Evolutionary conservation across 2,797 vertebrate species (phyloP).

Genomic region (Nannoperca obscura): DNA sequence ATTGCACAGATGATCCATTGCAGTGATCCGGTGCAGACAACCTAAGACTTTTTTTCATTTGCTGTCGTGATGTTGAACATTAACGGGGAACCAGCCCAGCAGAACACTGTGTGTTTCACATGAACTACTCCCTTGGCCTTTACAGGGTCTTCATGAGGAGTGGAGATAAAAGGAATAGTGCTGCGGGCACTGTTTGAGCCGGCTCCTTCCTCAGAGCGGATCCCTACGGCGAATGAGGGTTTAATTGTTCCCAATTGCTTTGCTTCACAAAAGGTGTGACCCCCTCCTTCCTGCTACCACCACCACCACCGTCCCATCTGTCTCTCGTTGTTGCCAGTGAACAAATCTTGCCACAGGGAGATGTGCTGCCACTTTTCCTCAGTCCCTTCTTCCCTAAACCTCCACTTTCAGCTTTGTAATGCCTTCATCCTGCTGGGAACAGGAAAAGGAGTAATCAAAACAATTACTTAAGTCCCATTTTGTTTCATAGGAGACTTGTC

Average conservation of each 20-base stretch:
- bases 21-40: slow-evolving; percentile 9
- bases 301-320: slow-evolving; percentile 69
- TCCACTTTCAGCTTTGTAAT: slow-evolving; percentile 53
- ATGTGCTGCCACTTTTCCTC: slow-evolving; percentile 49
- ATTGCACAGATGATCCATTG: slow-evolving; percentile 33
- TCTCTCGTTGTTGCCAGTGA: slow-evolving; percentile 67
- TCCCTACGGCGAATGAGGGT: slow-evolving; percentile 63
- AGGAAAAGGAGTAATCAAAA: slow-evolving; percentile 71
- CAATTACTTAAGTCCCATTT: slow-evolving; percentile 71
- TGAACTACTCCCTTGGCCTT: slow-evolving; percentile 66
- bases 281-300: slow-evolving; percentile 10
- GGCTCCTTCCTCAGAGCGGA: slow-evolving; percentile 51
- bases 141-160: slow-evolving; percentile 63
- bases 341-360: slow-evolving; percentile 67
- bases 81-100: slow-evolving; percentile 38
- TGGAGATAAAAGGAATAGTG: slow-evolving; percentile 66
- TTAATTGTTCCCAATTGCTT: slow-evolving; percentile 79
- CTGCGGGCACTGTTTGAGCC: slow-evolving; percentile 63
- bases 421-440: slow-evolving; percentile 52
- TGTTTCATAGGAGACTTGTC: slow-evolving; percentile 55
- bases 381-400: slow-evolving; percentile 51
- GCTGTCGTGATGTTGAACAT: slow-evolving; percentile 39
- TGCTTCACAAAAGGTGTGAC: slow-evolving; percentile 73
- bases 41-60: slow-evolving; percentile 44
- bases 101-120: slow-evolving; percentile 53